Base-by-base conservation (phyloP, 2,113 vertebrate species). In the Apodemus speciosus region DNA sequence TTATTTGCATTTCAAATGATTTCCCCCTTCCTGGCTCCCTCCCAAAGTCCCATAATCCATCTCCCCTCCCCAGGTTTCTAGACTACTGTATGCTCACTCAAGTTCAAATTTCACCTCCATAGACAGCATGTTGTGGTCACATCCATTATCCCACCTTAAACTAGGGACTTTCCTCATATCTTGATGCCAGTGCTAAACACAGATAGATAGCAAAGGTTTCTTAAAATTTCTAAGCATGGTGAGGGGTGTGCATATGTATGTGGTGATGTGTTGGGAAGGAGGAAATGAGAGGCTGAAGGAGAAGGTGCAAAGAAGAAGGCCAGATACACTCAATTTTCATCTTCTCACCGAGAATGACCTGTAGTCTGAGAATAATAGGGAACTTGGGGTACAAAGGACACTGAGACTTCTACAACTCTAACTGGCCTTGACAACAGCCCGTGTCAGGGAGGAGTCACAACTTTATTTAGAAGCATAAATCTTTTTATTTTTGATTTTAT, bases 401-500 rank as follows among this genome's bases (percentile, higher is more conserved):
- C 21, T 85, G 32, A 75, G 30, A 46, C 43, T 72, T 21, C 38
- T 46, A 35, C 75, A 86, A 18, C 30, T 56, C 25, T 7, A 53
- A 16, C 21, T 30, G 25, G 18, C 27, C 7, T 85, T 89, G 51
- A 25, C 60, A 62, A 69, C 3, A 20, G 21, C 43, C 11, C 35
- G 71, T 56, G 81, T 60, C 14, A 79, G 23, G 60, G 40, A 35
- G 53, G 40, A 15, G 40, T 64, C 2, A 3, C 38, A 66, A 80
- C 3, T 27, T n/a, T 81, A 25, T 85, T 46, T 9, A 11, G 30
- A 60, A 25, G 68, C 40, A 60, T 49, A 53, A 80, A 62, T 25
- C 18, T 77, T 83, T 89, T 84, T 30, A 53, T 38, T 88, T n/a
- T 66, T 85, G 16, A n/a, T 88, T 81, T 85, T 77, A n/a, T 72